A percentile compares a stretch with the other conserved stretches of the same genome.
Evolutionary conservation across 1,140 invertebrate species (phyloP).

Genomic region (roundworm (Caenorhabditis elegans)): WBcel235 BX284604.4:3802001-3802500

Average conservation of each 20-base stretch:
- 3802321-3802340: not conserved
- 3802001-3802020: no score
- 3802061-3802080: conserved; percentile 71
- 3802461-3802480: no score
- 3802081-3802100: conserved; percentile 88
- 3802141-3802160: conserved; percentile 84
- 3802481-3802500: no score
- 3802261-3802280: conserved; percentile 73
- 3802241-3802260: conserved; percentile 93
- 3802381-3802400: no score
- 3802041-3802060: not conserved
- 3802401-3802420: no score
- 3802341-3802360: no score
- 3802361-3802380: no score
- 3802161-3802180: conserved; percentile 92
- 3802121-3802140: conserved; percentile 69
- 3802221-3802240: conserved; percentile 79
- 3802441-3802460: no score
- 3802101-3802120: conserved; percentile 74
- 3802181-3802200: conserved; percentile 75
- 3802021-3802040: not conserved
- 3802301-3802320: not conserved
- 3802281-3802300: conserved; percentile 34
- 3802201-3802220: conserved; percentile 72
- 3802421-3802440: no score